Conservation (phyloP, 2,113 vertebrate species). For the Brachyhypopomus occidentalis region DNA sequence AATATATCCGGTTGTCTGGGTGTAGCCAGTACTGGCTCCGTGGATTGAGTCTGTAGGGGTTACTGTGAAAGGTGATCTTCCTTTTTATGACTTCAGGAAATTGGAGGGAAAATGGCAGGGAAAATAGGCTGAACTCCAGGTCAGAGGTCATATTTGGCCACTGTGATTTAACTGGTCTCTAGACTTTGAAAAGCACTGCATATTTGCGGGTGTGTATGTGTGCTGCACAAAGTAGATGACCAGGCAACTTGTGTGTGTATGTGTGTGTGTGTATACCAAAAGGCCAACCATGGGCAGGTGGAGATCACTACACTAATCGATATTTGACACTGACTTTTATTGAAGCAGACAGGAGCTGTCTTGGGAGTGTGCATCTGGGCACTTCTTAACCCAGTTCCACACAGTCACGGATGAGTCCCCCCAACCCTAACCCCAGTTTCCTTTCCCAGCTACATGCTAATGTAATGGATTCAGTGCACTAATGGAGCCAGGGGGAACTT, state of each 20-base stretch:
- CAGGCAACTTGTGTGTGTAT: constrained; percentile 1
- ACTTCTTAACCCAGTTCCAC: not conserved
- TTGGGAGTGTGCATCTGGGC: constrained; percentile 6
- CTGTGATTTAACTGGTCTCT: constrained; percentile 55
- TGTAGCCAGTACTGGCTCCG: not conserved
- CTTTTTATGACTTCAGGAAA: constrained; percentile 54
- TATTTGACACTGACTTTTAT: constrained; percentile 31
- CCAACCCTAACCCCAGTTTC: too few species aligned
- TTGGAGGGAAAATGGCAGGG: constrained; percentile 49
- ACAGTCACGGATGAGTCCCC: not conserved
- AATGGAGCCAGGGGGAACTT: too few species aligned
- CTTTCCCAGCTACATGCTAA: too few species aligned
- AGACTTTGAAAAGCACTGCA: not conserved
- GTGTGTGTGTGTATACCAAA: not conserved
- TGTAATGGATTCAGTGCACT: too few species aligned
- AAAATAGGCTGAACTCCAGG: constrained; percentile 54
- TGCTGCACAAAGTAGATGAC: not conserved
- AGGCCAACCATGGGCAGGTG: not conserved
- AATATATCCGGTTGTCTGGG: not conserved
- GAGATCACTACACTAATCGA: constrained; percentile 23
- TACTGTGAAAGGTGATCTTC: constrained; percentile 51
- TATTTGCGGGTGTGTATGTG: not conserved
- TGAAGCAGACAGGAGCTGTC: constrained; percentile 17
- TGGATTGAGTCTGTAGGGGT: not conserved
- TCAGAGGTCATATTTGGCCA: constrained; percentile 57